Base-by-base conservation (phyloP, 2,888 invertebrate genomes). In the Brachyopa scutellaris region DNA sequence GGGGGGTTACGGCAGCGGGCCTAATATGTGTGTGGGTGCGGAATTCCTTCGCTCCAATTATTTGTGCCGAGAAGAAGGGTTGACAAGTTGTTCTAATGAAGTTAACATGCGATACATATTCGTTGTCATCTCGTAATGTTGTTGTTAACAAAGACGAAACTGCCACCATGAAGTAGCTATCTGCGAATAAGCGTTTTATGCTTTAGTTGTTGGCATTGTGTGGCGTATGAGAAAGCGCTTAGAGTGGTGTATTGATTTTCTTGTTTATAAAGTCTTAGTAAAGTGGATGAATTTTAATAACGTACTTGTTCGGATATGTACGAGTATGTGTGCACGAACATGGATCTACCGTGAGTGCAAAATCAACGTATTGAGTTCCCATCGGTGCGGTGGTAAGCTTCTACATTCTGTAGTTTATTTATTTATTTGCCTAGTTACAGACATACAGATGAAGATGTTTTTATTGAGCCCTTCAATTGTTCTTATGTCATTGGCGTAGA, bases 71-170 rank as follows among this genome's bases (percentile, higher is more conserved):
- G 70, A 40, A 82, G 82, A 82, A 70, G 82, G 77, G 82, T 82
- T 82, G 82, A 82, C 82, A 82, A 82, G 66, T 82, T 82, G 82
- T 82, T 82, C 72, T 77, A 77, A 82, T 82, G 70, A 82, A 82
- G 82, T 82, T 82, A 82, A 82, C 77, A 82, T 77, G 82, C 61
- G 64, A 72, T 82, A 82, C 59, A 70, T 61, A 77, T 70, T 69
- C 59, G 70, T 72, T 77, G 77, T 70, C 72, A 77, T 82, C 51
- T 82, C 77, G 70, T 82, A 77, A 82, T 72, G 77, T 82, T 82
- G 70, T 72, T 82, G 82, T 82, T 82, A 82, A 82, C 82, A 82
- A 64, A 66, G 77, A 40, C 47, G 59, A 66, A 49, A 77, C 31
- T 77, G 59, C 64, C 66, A 70, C 66, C 53, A 57, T 5, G 26